Evolutionary conservation across 1,140 invertebrate genomes (phyloP), one percentile per base, ranked within the genome.

Genomic region (Aleiodes sp.): DNA sequence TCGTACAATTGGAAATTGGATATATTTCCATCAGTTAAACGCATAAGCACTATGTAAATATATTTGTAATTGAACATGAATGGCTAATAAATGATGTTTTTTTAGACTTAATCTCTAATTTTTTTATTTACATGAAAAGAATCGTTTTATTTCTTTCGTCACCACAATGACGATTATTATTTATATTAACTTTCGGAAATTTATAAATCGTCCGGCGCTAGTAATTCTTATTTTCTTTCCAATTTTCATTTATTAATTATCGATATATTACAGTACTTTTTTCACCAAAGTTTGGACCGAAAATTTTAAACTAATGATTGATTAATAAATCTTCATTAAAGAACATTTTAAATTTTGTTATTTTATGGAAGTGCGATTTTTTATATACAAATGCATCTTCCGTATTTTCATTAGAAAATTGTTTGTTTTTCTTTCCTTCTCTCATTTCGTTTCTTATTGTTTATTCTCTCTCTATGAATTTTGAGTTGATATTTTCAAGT

Each of bases 1-100:
- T 39, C 70, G 12, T 72, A n/a, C 9, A 31, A 73, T 35, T 80
- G 77, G 77, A 70, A 78, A 37, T 24, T 80, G 4, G 62, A 75
- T 29, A 76, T 83, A 60, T 80, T 86, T 75, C 65, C 57, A 59
- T 10, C 39, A 12, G 19, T 2, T n/a, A 10, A 43, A 66, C 33
- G 31, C 21, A 16, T 29, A 41, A 21, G 12, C 16, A 56, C 28
- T 33, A 33, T 66, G 29, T 62, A 35, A 67, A 33, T 65, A 14
- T 60, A 61, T 33, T 56, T 66, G 29, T 62, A 35, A 67, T 24
- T 65, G 10, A 62, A 61, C 60, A 57, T 73, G 16, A 69, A 62
- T 56, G 24, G 2, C 67, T 29, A 66, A 60, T 67, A 64, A 52
- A 52, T 52, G 16, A 6, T 24, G 9, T n/a, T 52, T 52, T 52